These are phyloP conservation scores for Ginglymostoma cirratum DNA, from an alignment of 2,113 vertebrate species.

Conservation along the genomic window DNA sequence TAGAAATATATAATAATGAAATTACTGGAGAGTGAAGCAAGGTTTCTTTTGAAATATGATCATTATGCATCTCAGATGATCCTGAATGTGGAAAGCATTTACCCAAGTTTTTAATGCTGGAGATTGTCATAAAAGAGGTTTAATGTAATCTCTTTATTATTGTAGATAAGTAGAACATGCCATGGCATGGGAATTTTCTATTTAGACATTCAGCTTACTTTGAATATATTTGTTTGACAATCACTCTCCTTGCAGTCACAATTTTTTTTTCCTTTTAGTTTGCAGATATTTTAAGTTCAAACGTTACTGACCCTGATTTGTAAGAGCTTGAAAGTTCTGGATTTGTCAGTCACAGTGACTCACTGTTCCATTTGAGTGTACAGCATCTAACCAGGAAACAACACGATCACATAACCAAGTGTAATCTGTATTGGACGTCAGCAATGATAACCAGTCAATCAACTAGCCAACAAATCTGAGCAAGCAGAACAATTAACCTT, in stretches of 20 bases:
- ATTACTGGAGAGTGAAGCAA: conserved; percentile 3
- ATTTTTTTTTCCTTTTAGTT: background rate
- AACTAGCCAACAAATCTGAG: background rate
- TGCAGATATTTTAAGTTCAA: background rate
- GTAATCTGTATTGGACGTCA: background rate
- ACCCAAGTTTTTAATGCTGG: background rate
- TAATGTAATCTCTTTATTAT: background rate
- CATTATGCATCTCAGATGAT: conserved; percentile 30
- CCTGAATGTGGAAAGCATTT: conserved; percentile 5
- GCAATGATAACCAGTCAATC: background rate
- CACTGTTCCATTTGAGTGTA: background rate
- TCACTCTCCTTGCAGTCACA: background rate
- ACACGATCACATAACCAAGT: background rate
- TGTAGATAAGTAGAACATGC: background rate
- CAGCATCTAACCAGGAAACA: background rate
- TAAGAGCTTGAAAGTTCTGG: background rate
- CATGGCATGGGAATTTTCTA: background rate
- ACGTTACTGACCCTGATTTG: background rate
- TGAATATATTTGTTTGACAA: background rate
- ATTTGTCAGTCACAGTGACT: background rate
- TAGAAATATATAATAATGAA: conserved; percentile 21
- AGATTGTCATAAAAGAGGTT: background rate
- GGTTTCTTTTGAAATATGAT: conserved; percentile 24
- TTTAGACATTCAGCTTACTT: background rate
- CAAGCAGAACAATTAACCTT: background rate